Evolutionary conservation across 2,113 vertebrate species (phyloP).

Genomic region (Rynchops niger): DNA sequence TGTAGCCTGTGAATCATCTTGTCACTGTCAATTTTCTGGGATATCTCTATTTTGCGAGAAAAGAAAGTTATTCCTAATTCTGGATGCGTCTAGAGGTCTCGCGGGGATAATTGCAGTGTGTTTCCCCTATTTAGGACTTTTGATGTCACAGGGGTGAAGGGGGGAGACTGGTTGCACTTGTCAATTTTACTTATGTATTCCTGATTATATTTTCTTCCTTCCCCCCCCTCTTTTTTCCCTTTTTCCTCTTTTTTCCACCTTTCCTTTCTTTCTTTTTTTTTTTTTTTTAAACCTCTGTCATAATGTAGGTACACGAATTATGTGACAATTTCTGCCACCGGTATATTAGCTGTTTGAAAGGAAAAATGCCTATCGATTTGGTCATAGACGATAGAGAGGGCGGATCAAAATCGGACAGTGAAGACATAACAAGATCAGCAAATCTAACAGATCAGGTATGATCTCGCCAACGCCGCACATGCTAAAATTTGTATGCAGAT

Average conservation of each 20-base stretch:
- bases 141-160: conserved; percentile 75
- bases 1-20: conserved; percentile 93
- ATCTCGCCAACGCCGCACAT: conserved; percentile 50
- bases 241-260: not conserved
- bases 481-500: conserved; percentile 83
- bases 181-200: conserved; percentile 79
- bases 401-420: conserved; percentile 98
- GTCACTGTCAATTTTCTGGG: conserved; percentile 97
- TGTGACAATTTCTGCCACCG: conserved; percentile 99
- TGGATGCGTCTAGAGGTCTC: conserved; percentile 78
- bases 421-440: conserved; percentile 98
- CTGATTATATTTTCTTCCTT: conserved; percentile 77
- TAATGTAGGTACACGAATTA: conserved; percentile 94
- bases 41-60: conserved; percentile 96
- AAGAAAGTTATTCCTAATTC: conserved; percentile 85
- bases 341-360: conserved; percentile 99
- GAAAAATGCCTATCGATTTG: conserved; percentile 99
- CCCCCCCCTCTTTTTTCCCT: accelerated
- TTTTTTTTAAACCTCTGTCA: conserved; percentile 49
- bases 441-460: conserved; percentile 96
- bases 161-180: conserved; percentile 78
- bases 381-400: conserved; percentile 99
- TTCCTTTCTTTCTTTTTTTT: not conserved
- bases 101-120: conserved; percentile 79
- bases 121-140: conserved; percentile 79